These are phyloP conservation scores for Casuarius casuarius DNA, from an alignment of 2,113 vertebrate species.

Conservation along the genomic window DNA sequence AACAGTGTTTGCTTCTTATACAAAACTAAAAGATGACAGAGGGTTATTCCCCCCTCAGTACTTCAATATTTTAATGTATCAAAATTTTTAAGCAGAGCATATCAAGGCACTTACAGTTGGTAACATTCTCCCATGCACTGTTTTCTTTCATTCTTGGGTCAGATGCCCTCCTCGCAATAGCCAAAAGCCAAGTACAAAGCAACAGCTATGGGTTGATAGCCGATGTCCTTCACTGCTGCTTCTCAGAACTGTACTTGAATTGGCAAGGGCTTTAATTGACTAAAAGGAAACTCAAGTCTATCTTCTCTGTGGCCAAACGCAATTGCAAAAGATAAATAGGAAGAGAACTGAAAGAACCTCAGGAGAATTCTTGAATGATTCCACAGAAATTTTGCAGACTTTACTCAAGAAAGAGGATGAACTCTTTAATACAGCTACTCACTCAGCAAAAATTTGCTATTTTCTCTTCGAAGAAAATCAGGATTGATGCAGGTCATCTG, in stretches of 20 bases:
- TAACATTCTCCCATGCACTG: background rate
- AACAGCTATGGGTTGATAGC: background rate
- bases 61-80: background rate
- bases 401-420: background rate
- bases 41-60: background rate
- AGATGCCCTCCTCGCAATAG: background rate
- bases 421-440: background rate
- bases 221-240: background rate
- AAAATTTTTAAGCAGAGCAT: background rate
- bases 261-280: background rate
- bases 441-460: background rate
- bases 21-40: background rate
- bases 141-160: background rate
- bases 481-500: background rate
- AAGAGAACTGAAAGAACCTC: background rate
- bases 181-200: conserved; percentile 13
- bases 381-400: background rate
- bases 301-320: background rate
- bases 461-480: background rate
- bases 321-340: background rate
- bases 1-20: background rate
- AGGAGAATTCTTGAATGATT: background rate
- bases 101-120: background rate
- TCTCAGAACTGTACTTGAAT: background rate
- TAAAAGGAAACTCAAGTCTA: background rate